These are phyloP conservation scores for Colistium nudipinnis DNA, from an alignment of 2,113 vertebrate genomes.

Conservation along the genomic window DNA sequence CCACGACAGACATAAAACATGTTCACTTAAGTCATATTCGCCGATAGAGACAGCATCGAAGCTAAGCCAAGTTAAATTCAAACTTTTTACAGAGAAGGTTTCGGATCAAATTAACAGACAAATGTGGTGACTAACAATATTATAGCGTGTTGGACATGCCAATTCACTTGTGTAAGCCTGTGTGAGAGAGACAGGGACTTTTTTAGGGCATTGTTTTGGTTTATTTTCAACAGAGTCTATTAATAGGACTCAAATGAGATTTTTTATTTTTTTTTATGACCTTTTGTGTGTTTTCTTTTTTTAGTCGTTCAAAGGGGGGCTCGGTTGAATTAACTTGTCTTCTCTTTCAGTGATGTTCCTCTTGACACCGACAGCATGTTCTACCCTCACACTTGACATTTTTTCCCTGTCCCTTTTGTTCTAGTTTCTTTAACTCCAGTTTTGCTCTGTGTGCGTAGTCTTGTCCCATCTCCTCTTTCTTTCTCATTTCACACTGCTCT, in stretches of 20 bases:
- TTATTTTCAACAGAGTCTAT: constrained; percentile 75
- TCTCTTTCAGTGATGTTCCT: constrained; percentile 40
- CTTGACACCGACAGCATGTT: constrained; percentile 12
- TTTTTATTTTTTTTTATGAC: constrained; percentile 71
- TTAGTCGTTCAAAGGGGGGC: constrained; percentile 37
- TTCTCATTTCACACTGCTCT: constrained; percentile 60
- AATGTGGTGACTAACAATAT: constrained; percentile 9
- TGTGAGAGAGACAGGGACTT: constrained; percentile 52
- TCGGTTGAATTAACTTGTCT: constrained; percentile 46
- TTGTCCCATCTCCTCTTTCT: background rate
- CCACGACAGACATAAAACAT: constrained; percentile 18
- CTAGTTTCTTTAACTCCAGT: constrained; percentile 29
- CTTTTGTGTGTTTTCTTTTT: constrained; percentile 58
- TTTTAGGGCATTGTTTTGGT: constrained; percentile 66
- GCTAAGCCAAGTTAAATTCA: constrained; percentile 23
- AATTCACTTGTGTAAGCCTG: constrained; percentile 56
- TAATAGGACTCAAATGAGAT: constrained; percentile 77
- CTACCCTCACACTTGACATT: constrained; percentile 35
- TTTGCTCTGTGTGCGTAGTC: constrained; percentile 3
- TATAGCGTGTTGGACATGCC: constrained; percentile 48
- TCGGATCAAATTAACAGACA: constrained; percentile 30
- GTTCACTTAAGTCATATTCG: constrained; percentile 4
- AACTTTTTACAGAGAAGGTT: constrained; percentile 3
- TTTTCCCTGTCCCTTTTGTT: constrained; percentile 12
- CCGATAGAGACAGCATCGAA: constrained; percentile 27